A percentile compares a stretch with the other conserved stretches of the same genome.
These are phyloP conservation scores for Augochlorella aurata DNA, from an alignment of 2,888 invertebrate species.

Conservation along the genomic window DNA sequence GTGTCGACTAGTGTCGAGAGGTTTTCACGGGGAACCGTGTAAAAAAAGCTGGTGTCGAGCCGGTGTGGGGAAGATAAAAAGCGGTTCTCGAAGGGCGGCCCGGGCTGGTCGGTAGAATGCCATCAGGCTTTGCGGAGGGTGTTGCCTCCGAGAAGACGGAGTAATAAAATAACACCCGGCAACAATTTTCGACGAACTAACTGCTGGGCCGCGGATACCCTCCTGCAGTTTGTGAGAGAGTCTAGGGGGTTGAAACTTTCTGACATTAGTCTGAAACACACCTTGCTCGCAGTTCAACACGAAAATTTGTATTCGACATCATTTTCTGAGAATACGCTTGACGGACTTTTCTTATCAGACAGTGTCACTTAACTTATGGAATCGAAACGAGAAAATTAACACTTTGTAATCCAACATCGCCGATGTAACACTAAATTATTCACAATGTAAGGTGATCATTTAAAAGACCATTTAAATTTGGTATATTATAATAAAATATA, in stretches of 20 bases:
- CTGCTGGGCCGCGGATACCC: conserved; percentile 23
- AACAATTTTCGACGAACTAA: conserved; percentile 51
- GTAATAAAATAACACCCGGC: conserved; percentile 76
- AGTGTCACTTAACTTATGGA: too few relatives aligned
- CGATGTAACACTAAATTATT: too few relatives aligned
- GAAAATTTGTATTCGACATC: neutral
- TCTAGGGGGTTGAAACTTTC: conserved; percentile 65
- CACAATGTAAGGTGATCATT: too few relatives aligned
- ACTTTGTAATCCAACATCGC: too few relatives aligned
- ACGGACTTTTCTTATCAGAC: too few relatives aligned
- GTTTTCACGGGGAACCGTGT: conserved; percentile 33
- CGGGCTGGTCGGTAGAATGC: conserved; percentile 36
- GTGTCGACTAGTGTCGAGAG: conserved; percentile 6
- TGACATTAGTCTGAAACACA: neutral
- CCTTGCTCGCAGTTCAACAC: too few relatives aligned
- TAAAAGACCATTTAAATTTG: too few relatives aligned
- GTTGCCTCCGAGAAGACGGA: conserved; percentile 65
- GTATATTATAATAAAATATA: too few relatives aligned
- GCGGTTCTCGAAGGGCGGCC: conserved; percentile 53
- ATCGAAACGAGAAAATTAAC: too few relatives aligned
- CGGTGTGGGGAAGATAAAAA: conserved; percentile 36
- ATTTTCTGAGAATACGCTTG: too few relatives aligned
- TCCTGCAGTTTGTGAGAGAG: conserved; percentile 32
- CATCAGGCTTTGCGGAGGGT: conserved; percentile 65
- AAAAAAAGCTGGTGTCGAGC: conserved; percentile 19